phyloP scores from a whole-genome alignment of 2,113 vertebrate genomes.

The Misgurnus anguillicaudatus region DNA sequence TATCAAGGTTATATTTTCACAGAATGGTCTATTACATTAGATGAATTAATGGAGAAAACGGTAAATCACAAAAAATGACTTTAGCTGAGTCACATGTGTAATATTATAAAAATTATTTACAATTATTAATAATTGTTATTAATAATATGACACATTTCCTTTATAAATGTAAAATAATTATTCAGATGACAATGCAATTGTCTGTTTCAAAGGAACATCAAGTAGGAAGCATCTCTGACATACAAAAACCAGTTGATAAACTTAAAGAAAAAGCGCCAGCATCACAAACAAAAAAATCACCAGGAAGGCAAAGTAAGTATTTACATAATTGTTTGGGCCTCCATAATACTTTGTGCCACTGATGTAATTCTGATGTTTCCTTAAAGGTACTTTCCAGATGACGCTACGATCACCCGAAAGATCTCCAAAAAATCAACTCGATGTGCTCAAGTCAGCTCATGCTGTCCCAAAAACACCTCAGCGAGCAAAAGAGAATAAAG shows the following conservation, averaged over 20 bases:
- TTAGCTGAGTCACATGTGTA: too few species aligned
- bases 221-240: neutral
- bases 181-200: neutral
- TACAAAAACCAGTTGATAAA: neutral
- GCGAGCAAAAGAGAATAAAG: slow-evolving; percentile 4
- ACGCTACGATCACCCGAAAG: slow-evolving; percentile 21
- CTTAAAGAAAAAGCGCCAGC: slow-evolving; percentile 2
- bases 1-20: too few species aligned
- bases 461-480: slow-evolving; percentile 12
- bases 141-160: too few species aligned
- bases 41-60: too few species aligned
- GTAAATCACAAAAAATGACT: too few species aligned
- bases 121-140: too few species aligned
- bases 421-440: neutral
- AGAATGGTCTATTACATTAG: too few species aligned
- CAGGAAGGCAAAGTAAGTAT: slow-evolving; percentile 28
- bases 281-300: slow-evolving; percentile 20
- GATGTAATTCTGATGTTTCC: neutral
- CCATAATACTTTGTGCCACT: neutral
- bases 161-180: neutral
- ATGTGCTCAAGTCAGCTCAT: neutral
- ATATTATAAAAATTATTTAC: neutral
- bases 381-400: slow-evolving; percentile 40
- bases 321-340: neutral
- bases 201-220: slow-evolving; percentile 11